Evolutionary conservation across 2,113 vertebrate species (phyloP).

Genomic region (Antigone vipio): DNA sequence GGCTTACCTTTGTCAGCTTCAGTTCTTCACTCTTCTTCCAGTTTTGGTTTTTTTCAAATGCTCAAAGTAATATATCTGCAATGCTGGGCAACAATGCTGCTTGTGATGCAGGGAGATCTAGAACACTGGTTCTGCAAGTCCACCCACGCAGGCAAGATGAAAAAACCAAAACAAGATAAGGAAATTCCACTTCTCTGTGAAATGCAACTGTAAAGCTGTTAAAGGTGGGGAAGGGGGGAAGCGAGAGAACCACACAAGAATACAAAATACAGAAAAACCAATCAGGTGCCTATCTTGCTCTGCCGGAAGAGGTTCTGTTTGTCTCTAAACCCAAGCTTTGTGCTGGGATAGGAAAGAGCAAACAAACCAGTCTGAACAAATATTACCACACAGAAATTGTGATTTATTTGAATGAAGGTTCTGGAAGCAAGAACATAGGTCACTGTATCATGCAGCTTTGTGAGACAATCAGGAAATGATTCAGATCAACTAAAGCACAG

Average conservation of each 20-base stretch:
- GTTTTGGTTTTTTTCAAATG: neutral
- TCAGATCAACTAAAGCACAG: neutral
- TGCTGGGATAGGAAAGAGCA: neutral
- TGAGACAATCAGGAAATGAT: neutral
- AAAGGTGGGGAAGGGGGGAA: neutral
- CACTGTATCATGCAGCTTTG: neutral
- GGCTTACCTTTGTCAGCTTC: constrained; percentile 41
- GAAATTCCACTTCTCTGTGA: constrained; percentile 30
- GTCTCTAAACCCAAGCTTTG: neutral
- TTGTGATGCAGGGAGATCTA: neutral
- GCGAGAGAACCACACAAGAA: neutral
- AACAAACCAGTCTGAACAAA: neutral
- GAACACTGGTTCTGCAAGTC: constrained; percentile 30
- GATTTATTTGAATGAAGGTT: neutral
- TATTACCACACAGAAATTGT: neutral
- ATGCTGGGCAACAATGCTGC: neutral
- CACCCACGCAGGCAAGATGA: constrained; percentile 19
- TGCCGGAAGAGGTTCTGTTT: neutral
- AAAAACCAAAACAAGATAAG: constrained; percentile 34
- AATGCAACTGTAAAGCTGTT: neutral
- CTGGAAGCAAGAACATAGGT: neutral
- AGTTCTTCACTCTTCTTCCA: neutral
- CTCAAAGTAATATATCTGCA: neutral
- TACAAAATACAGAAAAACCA: neutral
- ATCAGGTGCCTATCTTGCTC: neutral